phyloP scores from a whole-genome alignment of 2,797 vertebrate genomes.

The Hyperoplus immaculatus region DNA sequence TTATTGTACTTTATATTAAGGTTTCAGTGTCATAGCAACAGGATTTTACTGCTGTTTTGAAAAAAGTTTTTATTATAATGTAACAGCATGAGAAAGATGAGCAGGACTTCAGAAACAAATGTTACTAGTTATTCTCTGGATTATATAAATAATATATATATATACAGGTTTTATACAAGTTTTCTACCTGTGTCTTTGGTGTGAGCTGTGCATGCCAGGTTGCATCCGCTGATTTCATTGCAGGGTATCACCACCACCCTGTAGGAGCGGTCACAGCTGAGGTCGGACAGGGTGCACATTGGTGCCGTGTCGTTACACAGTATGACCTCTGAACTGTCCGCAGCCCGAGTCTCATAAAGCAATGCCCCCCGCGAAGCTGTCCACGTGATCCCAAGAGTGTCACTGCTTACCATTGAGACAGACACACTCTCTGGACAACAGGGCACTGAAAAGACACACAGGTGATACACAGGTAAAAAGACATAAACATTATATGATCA shows the following conservation, averaged over 20 bases:
- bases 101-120: not conserved
- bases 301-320: slow-evolving; percentile 91
- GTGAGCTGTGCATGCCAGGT: slow-evolving; percentile 81
- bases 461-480: not conserved
- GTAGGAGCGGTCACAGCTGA: slow-evolving; percentile 88
- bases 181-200: slow-evolving; percentile 87
- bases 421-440: slow-evolving; percentile 89
- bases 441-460: slow-evolving; percentile 84
- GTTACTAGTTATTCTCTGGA: not conserved
- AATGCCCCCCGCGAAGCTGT: slow-evolving; percentile 88
- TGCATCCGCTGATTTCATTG: slow-evolving; percentile 89
- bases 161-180: not conserved
- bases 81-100: not conserved
- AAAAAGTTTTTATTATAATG: too few relatives aligned
- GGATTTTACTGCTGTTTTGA: not conserved
- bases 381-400: slow-evolving; percentile 90
- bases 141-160: not conserved
- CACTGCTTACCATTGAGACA: slow-evolving; percentile 81
- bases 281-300: slow-evolving; percentile 89
- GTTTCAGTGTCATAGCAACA: not conserved
- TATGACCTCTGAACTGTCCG: slow-evolving; percentile 58
- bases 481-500: not conserved
- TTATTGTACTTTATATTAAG: not conserved
- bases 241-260: slow-evolving; percentile 88
- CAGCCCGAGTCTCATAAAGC: slow-evolving; percentile 88